phyloP scores from a whole-genome alignment of 2,113 vertebrate species.

The Ellobius talpinus region DNA sequence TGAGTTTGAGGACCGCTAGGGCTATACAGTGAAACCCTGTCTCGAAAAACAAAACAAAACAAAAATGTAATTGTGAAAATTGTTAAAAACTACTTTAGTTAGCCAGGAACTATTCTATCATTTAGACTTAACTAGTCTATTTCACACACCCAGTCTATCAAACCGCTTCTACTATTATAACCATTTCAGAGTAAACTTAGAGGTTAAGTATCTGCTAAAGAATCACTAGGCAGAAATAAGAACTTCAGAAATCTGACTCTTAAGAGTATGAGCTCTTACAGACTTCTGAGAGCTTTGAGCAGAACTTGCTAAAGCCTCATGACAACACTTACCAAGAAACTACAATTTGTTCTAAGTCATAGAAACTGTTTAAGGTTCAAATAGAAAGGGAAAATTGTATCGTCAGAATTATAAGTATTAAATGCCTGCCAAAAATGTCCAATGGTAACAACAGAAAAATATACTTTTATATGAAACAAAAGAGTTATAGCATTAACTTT shows the following conservation, averaged over 20 bases:
- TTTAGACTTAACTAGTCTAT: background rate
- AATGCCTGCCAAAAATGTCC: slow-evolving; percentile 3
- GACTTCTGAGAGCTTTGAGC: background rate
- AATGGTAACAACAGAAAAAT: background rate
- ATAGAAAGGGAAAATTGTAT: slow-evolving; percentile 4
- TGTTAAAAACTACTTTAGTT: slow-evolving; percentile 32
- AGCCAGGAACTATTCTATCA: slow-evolving; percentile 4
- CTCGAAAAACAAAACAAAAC: background rate
- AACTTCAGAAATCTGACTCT: background rate
- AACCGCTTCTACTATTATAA: background rate
- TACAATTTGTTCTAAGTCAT: slow-evolving; percentile 22
- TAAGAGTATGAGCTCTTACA: background rate
- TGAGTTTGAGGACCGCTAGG: background rate
- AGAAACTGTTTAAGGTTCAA: slow-evolving; percentile 13
- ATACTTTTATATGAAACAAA: slow-evolving; percentile 7
- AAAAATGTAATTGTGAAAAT: background rate
- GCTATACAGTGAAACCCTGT: background rate
- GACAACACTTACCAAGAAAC: background rate
- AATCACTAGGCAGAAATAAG: background rate
- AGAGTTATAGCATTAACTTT: slow-evolving; percentile 1
- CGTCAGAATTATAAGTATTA: background rate
- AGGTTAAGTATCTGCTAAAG: background rate
- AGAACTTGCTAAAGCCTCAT: background rate
- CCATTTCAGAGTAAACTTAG: background rate
- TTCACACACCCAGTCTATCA: background rate